Conservation (phyloP, 2,888 invertebrate genomes). For the Dryadula phaetusa region DNA sequence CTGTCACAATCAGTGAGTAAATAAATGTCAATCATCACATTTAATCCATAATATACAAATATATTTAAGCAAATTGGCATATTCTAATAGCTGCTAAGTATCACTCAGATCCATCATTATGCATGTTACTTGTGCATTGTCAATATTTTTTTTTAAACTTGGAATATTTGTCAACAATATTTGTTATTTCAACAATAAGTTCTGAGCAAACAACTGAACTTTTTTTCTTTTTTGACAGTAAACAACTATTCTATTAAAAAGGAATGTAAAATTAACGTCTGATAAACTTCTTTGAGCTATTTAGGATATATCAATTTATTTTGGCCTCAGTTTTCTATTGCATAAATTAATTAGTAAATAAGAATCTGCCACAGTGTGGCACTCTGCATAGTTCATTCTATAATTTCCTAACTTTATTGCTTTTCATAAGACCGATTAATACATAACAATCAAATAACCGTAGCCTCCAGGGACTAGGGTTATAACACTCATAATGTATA, state of each 20-base stretch:
- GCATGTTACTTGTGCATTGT: constrained; percentile 52
- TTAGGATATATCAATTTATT: constrained; percentile 31
- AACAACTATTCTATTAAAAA: constrained; percentile 36
- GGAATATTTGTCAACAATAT: background rate
- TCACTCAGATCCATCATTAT: constrained; percentile 53
- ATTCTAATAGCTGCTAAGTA: constrained; percentile 48
- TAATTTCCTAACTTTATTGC: constrained; percentile 39
- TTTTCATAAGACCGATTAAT: constrained; percentile 42
- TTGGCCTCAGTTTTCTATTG: constrained; percentile 35
- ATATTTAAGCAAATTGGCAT: constrained; percentile 38
- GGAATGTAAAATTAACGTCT: constrained; percentile 39
- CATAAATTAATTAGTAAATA: constrained; percentile 21
- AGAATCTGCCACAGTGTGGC: constrained; percentile 24
- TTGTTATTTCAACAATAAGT: background rate
- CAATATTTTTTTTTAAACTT: constrained; percentile 46
- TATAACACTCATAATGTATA: constrained; percentile 30
- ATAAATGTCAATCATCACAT: constrained; percentile 35
- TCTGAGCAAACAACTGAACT: constrained; percentile 46
- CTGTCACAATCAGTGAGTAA: constrained; percentile 36
- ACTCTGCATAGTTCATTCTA: constrained; percentile 32
- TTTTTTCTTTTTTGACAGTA: constrained; percentile 33
- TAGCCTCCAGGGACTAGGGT: constrained; percentile 23
- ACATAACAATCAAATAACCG: constrained; percentile 39
- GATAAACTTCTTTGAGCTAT: constrained; percentile 37
- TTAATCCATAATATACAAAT: constrained; percentile 40